phyloP scores from a whole-genome alignment of 2,797 vertebrate species.

The Adelosebastes latens region DNA sequence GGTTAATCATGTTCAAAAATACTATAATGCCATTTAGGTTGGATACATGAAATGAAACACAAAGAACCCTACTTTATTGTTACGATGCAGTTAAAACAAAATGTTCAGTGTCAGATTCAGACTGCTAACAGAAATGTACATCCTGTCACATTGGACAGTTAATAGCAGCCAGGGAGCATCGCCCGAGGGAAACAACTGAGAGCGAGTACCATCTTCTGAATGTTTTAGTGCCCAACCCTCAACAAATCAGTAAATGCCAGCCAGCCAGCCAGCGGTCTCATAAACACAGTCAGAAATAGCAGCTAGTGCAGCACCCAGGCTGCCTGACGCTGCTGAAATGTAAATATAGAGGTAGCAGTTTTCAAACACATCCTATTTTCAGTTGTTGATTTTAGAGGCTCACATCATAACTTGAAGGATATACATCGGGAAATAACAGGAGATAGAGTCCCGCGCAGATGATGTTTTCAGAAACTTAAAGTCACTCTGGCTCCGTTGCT shows the following conservation, averaged over 20 bases:
- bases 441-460: neutral
- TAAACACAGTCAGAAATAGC: slow-evolving; percentile 72
- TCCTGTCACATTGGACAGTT: slow-evolving; percentile 23
- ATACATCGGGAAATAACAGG: neutral
- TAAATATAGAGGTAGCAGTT: slow-evolving; percentile 31
- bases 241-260: slow-evolving; percentile 52
- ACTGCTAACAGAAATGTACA: neutral
- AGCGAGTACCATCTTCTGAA: slow-evolving; percentile 40
- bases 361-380: slow-evolving; percentile 16
- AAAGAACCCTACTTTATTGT: neutral
- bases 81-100: neutral
- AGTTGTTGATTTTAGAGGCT: neutral
- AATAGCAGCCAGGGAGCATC: slow-evolving; percentile 28
- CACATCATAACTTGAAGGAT: neutral
- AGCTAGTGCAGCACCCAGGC: slow-evolving; percentile 22
- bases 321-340: slow-evolving; percentile 25
- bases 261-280: slow-evolving; percentile 45
- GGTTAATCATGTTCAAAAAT: neutral
- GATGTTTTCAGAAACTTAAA: neutral
- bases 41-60: neutral
- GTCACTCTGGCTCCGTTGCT: neutral
- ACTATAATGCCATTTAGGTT: neutral
- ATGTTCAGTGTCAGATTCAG: neutral
- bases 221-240: slow-evolving; percentile 56
- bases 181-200: slow-evolving; percentile 38